Base-by-base conservation (phyloP, 1,140 invertebrate species). In the Vanessa tameamea region DNA sequence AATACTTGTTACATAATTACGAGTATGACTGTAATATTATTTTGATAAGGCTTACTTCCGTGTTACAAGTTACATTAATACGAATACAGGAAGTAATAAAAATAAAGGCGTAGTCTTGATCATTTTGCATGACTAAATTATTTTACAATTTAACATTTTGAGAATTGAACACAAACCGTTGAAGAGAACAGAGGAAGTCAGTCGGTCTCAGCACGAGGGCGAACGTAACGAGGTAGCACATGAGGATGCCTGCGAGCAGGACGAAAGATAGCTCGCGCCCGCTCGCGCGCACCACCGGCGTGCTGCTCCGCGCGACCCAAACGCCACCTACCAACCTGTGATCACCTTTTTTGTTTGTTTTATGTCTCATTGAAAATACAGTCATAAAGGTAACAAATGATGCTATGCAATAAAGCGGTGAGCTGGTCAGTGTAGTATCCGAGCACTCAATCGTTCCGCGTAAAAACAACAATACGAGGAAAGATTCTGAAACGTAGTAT, bases 151-250 rank as follows among this genome's bases (percentile, higher is more conserved):
- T 51, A 14, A 5, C 0, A 37, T 11, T 55, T 51, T n/a, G 23
- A 55, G 26, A 5, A 66, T 1, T 65, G 55, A 65, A 55, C 59
- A 82, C 85, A 92, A 92, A 97, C 96, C 96, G 94, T 87, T 97
- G 96, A 64, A 97, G 92, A 15, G 95, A 95, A 83, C 96, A 97
- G 31, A 97, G 95, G 69, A 96, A 86, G 87, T 97, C 94, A 9
- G 95, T 96, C 0, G 96, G 96, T 73, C 95, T 94, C 13, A 98
- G 88, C 6, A 98, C 95, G 13, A 98, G 93, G 2, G 96, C 94
- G 87, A 98, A 98, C 6, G 97, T 98, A 70, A 98, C 96, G 61
- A 95, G 94, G 92, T 98, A 99, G 92, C 98, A 98, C 88, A 98
- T 94, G 59, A 98, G 94, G 78, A 98, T 97, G 6, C 97, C 98